Conservation (phyloP, 2,888 invertebrate genomes). For the Tetropium fuscum region DNA sequence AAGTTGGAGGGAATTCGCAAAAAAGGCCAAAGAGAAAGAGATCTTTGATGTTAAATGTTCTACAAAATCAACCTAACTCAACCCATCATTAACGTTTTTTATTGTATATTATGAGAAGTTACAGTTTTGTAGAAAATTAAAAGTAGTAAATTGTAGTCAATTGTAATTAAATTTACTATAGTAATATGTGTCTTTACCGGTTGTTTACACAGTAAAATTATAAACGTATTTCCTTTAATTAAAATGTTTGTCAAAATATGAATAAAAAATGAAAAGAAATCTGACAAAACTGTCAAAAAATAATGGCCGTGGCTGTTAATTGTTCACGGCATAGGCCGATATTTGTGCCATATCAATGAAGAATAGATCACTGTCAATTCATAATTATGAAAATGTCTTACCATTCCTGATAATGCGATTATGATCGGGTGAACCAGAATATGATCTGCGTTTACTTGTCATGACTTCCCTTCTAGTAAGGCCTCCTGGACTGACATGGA, state of each 20-base stretch:
- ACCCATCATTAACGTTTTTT: constrained; percentile 4
- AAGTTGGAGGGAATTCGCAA: constrained; percentile 2
- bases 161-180: too few species aligned
- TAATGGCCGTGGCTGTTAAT: too few species aligned
- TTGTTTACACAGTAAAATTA: too few species aligned
- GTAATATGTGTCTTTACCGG: too few species aligned
- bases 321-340: too few species aligned
- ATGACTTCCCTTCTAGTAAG: constrained; percentile 80
- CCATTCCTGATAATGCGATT: constrained; percentile 79
- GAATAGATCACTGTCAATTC: too few species aligned
- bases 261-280: too few species aligned
- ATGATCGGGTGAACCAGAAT: constrained; percentile 82
- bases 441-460: constrained; percentile 82
- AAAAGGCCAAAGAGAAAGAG: constrained; percentile 10
- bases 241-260: too few species aligned
- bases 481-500: constrained; percentile 76
- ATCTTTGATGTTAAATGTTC: constrained; percentile 10
- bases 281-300: too few species aligned
- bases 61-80: constrained; percentile 1
- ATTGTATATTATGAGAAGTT: background rate
- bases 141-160: background rate
- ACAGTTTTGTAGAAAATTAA: background rate
- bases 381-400: too few species aligned
- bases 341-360: too few species aligned
- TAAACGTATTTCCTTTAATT: too few species aligned